phyloP scores from a whole-genome alignment of 2,113 vertebrate species.

The Sakesphorus luctuosus region DNA sequence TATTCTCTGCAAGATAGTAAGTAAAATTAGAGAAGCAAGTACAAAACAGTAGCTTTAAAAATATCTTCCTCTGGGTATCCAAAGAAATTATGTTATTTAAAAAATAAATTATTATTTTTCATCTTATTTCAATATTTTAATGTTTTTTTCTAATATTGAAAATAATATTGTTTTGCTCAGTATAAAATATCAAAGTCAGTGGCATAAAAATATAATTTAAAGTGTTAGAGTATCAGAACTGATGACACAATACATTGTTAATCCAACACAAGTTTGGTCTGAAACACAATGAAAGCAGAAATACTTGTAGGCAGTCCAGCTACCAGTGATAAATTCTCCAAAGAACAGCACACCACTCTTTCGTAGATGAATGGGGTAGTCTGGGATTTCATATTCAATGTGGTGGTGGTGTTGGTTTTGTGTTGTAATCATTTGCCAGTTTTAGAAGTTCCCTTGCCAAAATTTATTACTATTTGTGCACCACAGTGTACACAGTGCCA shows the following conservation, averaged over 20 bases:
- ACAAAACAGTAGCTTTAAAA: neutral
- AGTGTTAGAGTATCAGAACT: neutral
- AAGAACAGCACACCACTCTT: neutral
- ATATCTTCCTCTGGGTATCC: neutral
- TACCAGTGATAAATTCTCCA: neutral
- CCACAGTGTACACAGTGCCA: rapidly evolving
- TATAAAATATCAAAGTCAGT: neutral
- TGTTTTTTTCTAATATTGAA: neutral
- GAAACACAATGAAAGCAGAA: neutral
- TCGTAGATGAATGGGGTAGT: neutral
- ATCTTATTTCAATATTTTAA: neutral
- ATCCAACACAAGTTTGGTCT: neutral
- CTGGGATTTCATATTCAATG: neutral
- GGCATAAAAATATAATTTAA: neutral
- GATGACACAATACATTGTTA: neutral
- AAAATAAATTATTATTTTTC: neutral
- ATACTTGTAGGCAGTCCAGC: neutral
- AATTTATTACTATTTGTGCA: neutral
- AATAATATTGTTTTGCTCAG: neutral
- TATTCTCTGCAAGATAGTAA: neutral
- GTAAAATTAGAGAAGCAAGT: neutral
- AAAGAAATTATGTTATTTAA: neutral
- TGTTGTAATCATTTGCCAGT: neutral
- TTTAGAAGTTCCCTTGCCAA: neutral
- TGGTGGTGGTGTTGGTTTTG: neutral